Percentiles rank a stretch among this genome's conserved stretches.
These are phyloP conservation scores for Morelia viridis DNA, from an alignment of 2,797 vertebrate genomes.

Conservation along the genomic window DNA sequence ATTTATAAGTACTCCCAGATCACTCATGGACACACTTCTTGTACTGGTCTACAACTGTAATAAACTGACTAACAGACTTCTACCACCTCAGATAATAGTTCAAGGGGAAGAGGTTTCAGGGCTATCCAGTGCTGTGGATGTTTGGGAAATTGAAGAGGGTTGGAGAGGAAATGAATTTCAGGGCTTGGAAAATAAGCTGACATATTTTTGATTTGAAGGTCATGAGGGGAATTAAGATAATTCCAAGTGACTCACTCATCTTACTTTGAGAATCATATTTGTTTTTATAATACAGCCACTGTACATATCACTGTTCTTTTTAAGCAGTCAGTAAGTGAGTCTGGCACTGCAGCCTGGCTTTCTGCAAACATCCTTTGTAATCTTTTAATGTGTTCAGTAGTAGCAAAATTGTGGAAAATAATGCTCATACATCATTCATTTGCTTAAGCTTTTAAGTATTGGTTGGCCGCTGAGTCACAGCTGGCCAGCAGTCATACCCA, in stretches of 20 bases:
- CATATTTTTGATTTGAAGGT: not conserved
- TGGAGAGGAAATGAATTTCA: not conserved
- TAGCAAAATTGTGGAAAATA: not conserved
- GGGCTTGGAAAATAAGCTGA: not conserved
- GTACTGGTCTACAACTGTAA: not conserved
- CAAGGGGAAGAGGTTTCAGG: not conserved
- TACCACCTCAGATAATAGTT: not conserved
- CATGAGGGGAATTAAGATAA: not conserved
- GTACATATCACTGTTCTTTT: not conserved
- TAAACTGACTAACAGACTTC: not conserved
- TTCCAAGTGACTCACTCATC: not conserved
- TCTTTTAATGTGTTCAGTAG: not conserved
- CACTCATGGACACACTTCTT: not conserved
- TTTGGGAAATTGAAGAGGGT: not conserved
- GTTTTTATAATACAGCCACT: not conserved
- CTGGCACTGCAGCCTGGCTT: not conserved
- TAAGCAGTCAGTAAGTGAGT: not conserved
- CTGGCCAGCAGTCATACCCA: not conserved
- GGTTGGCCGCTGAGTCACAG: not conserved
- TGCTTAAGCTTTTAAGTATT: conserved; percentile 3
- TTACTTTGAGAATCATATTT: not conserved
- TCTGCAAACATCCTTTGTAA: not conserved
- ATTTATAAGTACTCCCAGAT: not conserved
- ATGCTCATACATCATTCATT: not conserved
- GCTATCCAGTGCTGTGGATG: not conserved